Conservation (phyloP, 2,888 invertebrate species). For the Drosophila monieri region DNA sequence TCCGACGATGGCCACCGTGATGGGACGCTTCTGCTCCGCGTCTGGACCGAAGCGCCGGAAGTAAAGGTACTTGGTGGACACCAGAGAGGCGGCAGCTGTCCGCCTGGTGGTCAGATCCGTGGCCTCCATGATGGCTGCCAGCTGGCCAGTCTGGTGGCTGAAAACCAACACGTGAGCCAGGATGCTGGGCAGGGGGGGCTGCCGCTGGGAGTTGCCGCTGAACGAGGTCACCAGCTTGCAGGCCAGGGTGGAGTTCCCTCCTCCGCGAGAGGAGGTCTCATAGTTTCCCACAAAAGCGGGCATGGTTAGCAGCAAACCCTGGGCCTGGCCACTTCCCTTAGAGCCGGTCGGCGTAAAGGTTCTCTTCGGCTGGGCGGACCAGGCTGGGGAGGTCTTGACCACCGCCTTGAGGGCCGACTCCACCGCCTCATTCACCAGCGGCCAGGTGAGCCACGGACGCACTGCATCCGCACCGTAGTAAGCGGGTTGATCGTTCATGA, state of each 20-base stretch:
- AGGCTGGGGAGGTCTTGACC: conserved; percentile 21
- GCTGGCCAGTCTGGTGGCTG: conserved; percentile 83
- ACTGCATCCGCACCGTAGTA: conserved; percentile 82
- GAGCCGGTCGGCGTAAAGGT: conserved; percentile 67
- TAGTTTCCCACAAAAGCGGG: conserved; percentile 84
- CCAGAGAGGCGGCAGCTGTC: conserved; percentile 86
- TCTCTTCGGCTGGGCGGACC: conserved; percentile 81
- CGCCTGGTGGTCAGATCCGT: conserved; percentile 86
- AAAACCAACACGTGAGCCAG: conserved; percentile 84
- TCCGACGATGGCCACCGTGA: conserved; percentile 84
- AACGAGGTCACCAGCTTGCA: conserved; percentile 85
- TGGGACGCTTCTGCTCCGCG: conserved; percentile 34
- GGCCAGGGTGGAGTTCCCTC: conserved; percentile 78
- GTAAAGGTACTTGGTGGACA: conserved; percentile 85
- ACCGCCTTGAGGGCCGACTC: conserved; percentile 83
- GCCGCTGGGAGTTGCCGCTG: conserved; percentile 76
- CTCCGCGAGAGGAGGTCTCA: conserved; percentile 62
- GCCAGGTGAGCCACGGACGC: conserved; percentile 82
- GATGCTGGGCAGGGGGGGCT: conserved; percentile 83
- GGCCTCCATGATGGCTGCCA: conserved; percentile 85
- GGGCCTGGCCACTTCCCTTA: too few species aligned
- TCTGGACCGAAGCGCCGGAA: conserved; percentile 65
- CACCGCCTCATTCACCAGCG: conserved; percentile 81
- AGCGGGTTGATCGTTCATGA: conserved; percentile 41
- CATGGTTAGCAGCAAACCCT: conserved; percentile 83